Base-by-base conservation (phyloP, 2,888 invertebrate species). In the Isotomurus palustris region DNA sequence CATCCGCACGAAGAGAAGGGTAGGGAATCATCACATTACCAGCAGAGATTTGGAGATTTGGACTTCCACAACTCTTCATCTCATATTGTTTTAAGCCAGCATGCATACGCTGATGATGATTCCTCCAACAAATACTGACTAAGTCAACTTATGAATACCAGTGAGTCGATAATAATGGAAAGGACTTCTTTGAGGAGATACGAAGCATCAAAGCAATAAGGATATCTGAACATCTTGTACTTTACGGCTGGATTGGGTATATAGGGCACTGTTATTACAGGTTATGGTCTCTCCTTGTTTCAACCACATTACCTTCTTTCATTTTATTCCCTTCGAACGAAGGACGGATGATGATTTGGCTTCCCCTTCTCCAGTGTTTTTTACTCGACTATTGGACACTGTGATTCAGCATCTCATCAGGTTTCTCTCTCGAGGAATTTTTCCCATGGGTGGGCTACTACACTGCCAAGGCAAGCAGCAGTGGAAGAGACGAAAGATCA, bases 361-460 rank as follows among this genome's bases (percentile, higher is more conserved):
- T 60, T 61, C 61, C 60, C 61, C 62, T n/a, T n/a, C n/a, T 57
- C 47, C 21, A 29, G 35, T 54, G 27, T 29, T 40, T 47, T 47
- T 54, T 54, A n/a, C n/a, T n/a, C n/a, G n/a, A n/a, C n/a, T n/a
- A n/a, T 45, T 48, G 28, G 29, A 58, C 58, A 58, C 56, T 62
- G 58, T 58, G 62, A 62, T 62, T 62, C 58, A 62, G 58, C 58
- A 62, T 62, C 62, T 62, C 62, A 58, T 62, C 62, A 62, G 55
- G 58, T 62, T 60, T 62, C 61, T 54, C 24, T 61, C 55, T 55
- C 32, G n/a, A 62, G 67, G 62, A 67, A 64, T 67, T 64, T 58
- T 64, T 67, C 62, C 67, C 67, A 67, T 62, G 64, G 67, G 67
- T 64, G 64, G 67, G 67, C 67, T 64, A 59, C 57, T 57, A 51